Evolutionary conservation across 2,113 vertebrate genomes (phyloP), one percentile per base, ranked within the genome.

Genomic region (Melanotaenia duboulayi): DNA sequence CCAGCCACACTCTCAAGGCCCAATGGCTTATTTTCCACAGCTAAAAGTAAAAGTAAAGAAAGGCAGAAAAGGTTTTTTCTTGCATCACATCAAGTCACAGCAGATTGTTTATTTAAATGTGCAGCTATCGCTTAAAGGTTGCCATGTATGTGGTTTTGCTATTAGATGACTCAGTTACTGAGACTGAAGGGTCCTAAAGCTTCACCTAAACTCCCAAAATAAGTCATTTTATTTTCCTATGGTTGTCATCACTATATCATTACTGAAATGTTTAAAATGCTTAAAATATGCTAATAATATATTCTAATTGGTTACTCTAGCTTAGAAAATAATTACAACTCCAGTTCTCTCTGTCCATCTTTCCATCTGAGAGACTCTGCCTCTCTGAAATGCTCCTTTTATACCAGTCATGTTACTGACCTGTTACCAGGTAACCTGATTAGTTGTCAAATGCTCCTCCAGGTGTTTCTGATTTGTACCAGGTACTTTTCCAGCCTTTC

Each of bases 11-110:
- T 64, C 44, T 69, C 71, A 74, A 68, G 73, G 75, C 66, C 51
- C 54, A 7, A 49, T 19, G 69, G 49, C 71, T 40, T 48, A 20
- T 25, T 52, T 44, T 64, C 70, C 80, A 81, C 65, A 73, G 78
- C 66, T 75, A 44, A 80, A 86, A 51, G 49, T 76, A 69, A 69
- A 76, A 68, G 54, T 8, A 32, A 64, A 48, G 67, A 46, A 74
- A 77, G 72, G 69, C 62, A 59, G 58, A 76, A 80, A 67, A 75
- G 11, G 11, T 61, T 44, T 70, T 51, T 82, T 46, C 46, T 65
- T 19, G 17, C 55, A 40, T 62, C 35, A 63, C 52, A 63, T 32
- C 32, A 49, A 13, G 55, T 65, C 14, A 70, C n/a, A 63, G 19
- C 23, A 11, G 24, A 1, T 0, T 13, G 24, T 51, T 54, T 17